Conservation (phyloP, 1,140 invertebrate species). For the Ostrea denselamellosa region DNA sequence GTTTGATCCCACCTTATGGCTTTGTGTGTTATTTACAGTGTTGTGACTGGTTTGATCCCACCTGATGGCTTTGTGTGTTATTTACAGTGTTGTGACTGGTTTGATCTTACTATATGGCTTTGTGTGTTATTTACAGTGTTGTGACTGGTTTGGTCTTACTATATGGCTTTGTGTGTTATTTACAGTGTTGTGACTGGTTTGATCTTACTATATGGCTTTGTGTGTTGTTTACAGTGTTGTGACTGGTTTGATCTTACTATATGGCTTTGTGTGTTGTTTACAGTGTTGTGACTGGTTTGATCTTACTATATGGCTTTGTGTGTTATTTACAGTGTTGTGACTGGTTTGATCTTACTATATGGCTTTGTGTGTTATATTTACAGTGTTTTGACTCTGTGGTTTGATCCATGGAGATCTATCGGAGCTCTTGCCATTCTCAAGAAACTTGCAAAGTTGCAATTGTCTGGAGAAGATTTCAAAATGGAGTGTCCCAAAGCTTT, state of each 20-base stretch:
- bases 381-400: constrained; percentile 41
- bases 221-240: background rate
- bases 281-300: constrained; percentile 43
- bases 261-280: too few relatives aligned
- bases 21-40: background rate
- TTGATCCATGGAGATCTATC: constrained; percentile 41
- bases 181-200: constrained; percentile 40
- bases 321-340: background rate
- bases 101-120: background rate
- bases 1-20: constrained; percentile 4
- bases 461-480: constrained; percentile 44
- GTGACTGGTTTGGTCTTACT: constrained; percentile 34
- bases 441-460: constrained; percentile 30
- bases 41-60: constrained; percentile 42
- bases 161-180: too few relatives aligned
- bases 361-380: too few relatives aligned
- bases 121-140: background rate
- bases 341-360: background rate
- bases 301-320: background rate
- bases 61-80: too few relatives aligned
- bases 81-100: constrained; percentile 30
- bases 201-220: background rate
- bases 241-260: constrained; percentile 30
- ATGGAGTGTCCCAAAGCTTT: constrained; percentile 43
- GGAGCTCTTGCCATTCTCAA: constrained; percentile 37